Evolutionary conservation across 1,140 invertebrate genomes (phyloP).

Genomic region (fruit fly (Drosophila melanogaster)): DNA sequence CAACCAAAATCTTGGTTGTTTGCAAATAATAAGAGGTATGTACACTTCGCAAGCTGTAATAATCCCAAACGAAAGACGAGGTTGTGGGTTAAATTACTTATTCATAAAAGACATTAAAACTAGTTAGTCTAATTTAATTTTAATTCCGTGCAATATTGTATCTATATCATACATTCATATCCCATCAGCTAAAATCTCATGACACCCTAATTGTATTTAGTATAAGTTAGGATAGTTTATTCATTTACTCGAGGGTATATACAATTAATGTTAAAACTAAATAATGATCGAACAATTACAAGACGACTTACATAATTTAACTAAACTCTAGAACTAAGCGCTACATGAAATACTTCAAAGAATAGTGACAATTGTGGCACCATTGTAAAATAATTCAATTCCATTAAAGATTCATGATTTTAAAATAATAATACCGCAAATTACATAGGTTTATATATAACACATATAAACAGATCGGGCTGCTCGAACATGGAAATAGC

Average conservation of each 20-base stretch:
- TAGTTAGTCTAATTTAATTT: conserved; percentile 1
- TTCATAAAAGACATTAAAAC: neutral
- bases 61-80: conserved; percentile 7
- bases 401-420: conserved; percentile 64
- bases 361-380: conserved; percentile 40
- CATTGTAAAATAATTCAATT: conserved; percentile 61
- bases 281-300: conserved; percentile 60
- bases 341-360: conserved; percentile 67
- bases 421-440: conserved; percentile 78
- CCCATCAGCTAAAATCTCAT: neutral
- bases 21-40: neutral
- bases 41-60: neutral
- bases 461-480: conserved; percentile 29
- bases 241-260: conserved; percentile 65
- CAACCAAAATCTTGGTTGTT: neutral
- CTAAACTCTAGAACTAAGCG: conserved; percentile 57
- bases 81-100: conserved; percentile 28
- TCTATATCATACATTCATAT: neutral
- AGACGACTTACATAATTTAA: conserved; percentile 63
- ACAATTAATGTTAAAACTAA: conserved; percentile 76
- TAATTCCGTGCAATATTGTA: neutral
- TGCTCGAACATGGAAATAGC: conserved; percentile 15
- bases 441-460: conserved; percentile 54
- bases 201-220: conserved; percentile 6
- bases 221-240: conserved; percentile 50